A percentile compares a stretch with the other conserved stretches of the same genome.
phyloP scores from a whole-genome alignment of 1,140 invertebrate genomes.

The Drosophila navojoa region DNA sequence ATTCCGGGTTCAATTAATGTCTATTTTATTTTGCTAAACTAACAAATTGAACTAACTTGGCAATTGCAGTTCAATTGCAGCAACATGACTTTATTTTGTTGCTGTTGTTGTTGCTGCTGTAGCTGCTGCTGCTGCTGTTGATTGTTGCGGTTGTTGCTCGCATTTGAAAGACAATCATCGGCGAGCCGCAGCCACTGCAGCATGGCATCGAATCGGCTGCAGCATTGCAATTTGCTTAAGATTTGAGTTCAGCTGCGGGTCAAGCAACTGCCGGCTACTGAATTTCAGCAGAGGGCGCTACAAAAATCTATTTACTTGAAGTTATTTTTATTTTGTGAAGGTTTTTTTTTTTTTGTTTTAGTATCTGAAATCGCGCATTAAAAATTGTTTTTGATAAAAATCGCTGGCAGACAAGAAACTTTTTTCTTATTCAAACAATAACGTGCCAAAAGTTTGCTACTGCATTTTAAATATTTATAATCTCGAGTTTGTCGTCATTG shows the following conservation, averaged over 20 bases:
- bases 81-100: conserved; percentile 73
- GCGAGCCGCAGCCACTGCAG: conserved; percentile 14
- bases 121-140: conserved; percentile 43
- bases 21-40: conserved; percentile 64
- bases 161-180: conserved; percentile 71
- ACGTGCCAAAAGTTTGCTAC: conserved; percentile 83
- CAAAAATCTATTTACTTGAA: conserved; percentile 37
- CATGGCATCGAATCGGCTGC: conserved; percentile 7
- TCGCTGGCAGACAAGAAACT: conserved; percentile 47
- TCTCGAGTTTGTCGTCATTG: conserved; percentile 55
- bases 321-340: conserved; percentile 27
- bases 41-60: conserved; percentile 72
- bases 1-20: conserved; percentile 78
- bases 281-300: conserved; percentile 56
- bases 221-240: conserved; percentile 77
- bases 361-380: conserved; percentile 60
- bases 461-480: conserved; percentile 83
- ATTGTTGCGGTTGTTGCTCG: conserved; percentile 57
- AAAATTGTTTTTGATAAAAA: conserved; percentile 79
- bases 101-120: conserved; percentile 27
- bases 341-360: conserved; percentile 28
- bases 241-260: conserved; percentile 78
- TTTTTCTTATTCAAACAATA: conserved; percentile 73
- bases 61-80: conserved; percentile 60
- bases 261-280: conserved; percentile 79